Percentiles rank a stretch among this genome's conserved stretches.
phyloP scores from a whole-genome alignment of 2,797 vertebrate genomes.

The Scolopax bukidnonensis region DNA sequence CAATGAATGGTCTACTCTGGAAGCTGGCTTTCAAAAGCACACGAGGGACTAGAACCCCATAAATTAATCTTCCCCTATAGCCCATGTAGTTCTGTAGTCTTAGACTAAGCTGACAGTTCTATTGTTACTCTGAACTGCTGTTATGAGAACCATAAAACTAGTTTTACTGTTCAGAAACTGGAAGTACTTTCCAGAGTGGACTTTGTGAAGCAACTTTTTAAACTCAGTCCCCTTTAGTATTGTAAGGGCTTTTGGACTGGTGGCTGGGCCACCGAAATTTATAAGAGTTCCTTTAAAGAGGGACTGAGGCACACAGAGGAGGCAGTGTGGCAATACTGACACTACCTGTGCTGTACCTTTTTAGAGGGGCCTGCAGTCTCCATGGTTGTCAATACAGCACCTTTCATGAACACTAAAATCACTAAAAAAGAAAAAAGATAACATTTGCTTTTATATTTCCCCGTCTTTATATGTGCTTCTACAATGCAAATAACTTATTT shows the following conservation, averaged over 20 bases:
- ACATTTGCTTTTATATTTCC: neutral
- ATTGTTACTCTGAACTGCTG: neutral
- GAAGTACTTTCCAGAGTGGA: neutral
- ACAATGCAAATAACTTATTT: neutral
- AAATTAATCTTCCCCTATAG: neutral
- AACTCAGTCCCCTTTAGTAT: neutral
- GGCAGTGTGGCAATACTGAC: neutral
- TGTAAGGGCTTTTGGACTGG: rapidly evolving
- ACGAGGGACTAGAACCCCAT: rapidly evolving
- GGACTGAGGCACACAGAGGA: neutral
- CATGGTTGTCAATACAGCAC: neutral
- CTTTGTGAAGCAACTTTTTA: neutral
- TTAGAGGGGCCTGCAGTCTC: neutral
- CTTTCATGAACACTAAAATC: constrained; percentile 12
- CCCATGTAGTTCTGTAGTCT: rapidly evolving
- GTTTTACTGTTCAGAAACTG: neutral
- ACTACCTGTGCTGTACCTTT: neutral
- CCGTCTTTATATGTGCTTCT: neutral
- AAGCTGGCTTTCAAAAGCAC: rapidly evolving
- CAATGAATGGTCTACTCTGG: neutral
- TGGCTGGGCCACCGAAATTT: neutral
- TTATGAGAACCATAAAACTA: rapidly evolving
- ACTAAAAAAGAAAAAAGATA: neutral
- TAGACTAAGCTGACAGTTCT: rapidly evolving
- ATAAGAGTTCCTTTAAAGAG: neutral